Conservation (phyloP, 2,113 vertebrate species). For the Ammodytes marinus region DNA sequence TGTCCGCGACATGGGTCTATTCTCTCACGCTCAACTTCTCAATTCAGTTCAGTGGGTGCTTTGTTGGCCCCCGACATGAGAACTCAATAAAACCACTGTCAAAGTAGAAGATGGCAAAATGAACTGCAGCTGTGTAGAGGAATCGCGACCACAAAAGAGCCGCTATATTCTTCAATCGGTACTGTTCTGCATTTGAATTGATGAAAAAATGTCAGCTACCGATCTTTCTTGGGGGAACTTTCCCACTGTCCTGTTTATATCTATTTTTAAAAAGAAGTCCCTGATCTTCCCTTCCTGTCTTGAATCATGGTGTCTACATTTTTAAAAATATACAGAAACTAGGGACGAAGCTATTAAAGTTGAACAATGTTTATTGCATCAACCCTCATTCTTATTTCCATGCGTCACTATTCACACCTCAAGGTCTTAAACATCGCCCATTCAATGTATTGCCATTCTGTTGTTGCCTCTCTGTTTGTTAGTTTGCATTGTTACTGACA, state of each 20-base stretch:
- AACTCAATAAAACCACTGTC: conserved; percentile 7
- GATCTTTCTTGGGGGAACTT: neutral
- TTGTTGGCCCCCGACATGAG: conserved; percentile 40
- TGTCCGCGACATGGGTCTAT: conserved; percentile 18
- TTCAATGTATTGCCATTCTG: neutral
- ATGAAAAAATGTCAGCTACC: neutral
- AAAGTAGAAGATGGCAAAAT: conserved; percentile 16
- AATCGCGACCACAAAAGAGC: neutral
- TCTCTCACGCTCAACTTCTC: conserved; percentile 34
- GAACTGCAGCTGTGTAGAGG: conserved; percentile 6
- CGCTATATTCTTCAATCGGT: neutral
- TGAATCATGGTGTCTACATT: neutral
- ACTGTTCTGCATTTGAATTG: neutral
- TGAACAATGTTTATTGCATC: neutral
- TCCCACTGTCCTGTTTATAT: neutral
- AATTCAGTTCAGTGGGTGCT: conserved; percentile 12
- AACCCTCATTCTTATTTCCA: neutral
- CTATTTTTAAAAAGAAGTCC: neutral
- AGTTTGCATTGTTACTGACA: neutral
- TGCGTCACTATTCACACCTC: too few relatives aligned
- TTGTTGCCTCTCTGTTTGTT: neutral
- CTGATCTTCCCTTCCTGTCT: neutral
- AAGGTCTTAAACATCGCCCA: neutral
- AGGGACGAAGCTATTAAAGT: neutral
- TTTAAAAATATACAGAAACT: neutral